phyloP scores from a whole-genome alignment of 2,888 invertebrate genomes.

The Syritta pipiens region DNA sequence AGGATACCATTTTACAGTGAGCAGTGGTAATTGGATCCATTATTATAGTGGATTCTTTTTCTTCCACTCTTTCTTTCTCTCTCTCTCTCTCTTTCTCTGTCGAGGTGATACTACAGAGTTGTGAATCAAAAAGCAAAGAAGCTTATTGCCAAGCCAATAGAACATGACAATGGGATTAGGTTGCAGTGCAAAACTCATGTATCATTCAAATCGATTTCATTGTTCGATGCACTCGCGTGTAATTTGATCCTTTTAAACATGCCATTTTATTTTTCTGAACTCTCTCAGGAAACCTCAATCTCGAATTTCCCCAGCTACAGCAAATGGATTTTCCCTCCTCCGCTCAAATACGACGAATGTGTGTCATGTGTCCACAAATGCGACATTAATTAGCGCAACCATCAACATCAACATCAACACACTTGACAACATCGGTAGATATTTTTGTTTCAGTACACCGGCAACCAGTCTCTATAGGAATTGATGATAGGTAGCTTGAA shows the following conservation, averaged over 20 bases:
- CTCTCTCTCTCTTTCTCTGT: too few relatives aligned
- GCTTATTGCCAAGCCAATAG: too few relatives aligned
- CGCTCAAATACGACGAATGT: not conserved
- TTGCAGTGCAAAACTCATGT: too few relatives aligned
- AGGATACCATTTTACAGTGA: not conserved
- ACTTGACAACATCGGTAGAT: not conserved
- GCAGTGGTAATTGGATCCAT: conserved; percentile 1
- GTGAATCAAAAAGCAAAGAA: too few relatives aligned
- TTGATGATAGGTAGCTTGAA: conserved; percentile 41
- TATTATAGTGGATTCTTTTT: not conserved
- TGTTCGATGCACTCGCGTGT: too few relatives aligned
- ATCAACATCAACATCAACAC: conserved; percentile 9
- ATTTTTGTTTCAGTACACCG: conserved; percentile 4
- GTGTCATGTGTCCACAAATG: conserved; percentile 23
- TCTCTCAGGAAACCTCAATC: not conserved
- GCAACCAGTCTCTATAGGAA: conserved; percentile 25
- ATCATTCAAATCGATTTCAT: too few relatives aligned
- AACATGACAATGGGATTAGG: too few relatives aligned
- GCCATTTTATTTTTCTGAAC: too few relatives aligned
- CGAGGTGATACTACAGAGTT: too few relatives aligned
- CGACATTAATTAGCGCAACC: conserved; percentile 26
- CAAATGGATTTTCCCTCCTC: not conserved
- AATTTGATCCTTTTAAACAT: too few relatives aligned
- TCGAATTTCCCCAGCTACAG: too few relatives aligned
- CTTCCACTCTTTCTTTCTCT: not conserved